Conservation (phyloP, 92 coral and sea anemone genomes). For the Bergia sp. region DNA sequence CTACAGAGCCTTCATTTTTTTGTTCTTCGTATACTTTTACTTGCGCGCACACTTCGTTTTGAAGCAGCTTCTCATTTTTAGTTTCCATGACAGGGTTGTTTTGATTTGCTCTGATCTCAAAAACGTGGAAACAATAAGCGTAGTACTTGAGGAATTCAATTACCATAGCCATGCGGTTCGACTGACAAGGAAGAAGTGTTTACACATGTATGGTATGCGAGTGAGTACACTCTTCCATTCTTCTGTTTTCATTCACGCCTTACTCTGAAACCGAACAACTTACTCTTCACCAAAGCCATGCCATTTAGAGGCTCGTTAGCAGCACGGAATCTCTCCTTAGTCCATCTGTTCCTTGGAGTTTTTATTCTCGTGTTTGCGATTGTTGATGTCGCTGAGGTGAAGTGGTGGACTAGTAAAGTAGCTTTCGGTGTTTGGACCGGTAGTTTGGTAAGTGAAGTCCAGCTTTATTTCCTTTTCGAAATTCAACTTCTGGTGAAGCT, state of each 20-base stretch:
- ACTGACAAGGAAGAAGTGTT: constrained; percentile 20
- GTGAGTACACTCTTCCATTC: neutral
- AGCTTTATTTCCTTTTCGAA: neutral
- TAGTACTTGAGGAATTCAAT: constrained; percentile 40
- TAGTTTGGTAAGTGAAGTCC: constrained; percentile 14
- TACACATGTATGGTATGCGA: neutral
- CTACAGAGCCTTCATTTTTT: too few species aligned
- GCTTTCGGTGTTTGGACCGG: constrained; percentile 47
- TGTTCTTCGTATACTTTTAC: too few species aligned
- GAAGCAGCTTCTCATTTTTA: neutral
- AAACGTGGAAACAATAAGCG: constrained; percentile 2
- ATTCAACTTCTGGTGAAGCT: neutral
- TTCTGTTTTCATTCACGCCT: neutral
- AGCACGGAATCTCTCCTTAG: constrained; percentile 3
- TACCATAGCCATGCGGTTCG: constrained; percentile 19
- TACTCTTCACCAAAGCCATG: neutral
- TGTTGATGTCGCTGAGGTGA: constrained; percentile 26
- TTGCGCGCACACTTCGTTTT: too few species aligned
- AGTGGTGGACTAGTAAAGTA: constrained; percentile 40
- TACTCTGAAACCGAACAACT: neutral
- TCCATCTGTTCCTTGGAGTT: constrained; percentile 27
- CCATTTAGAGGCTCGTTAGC: constrained; percentile 9
- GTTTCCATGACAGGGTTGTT: constrained; percentile 5
- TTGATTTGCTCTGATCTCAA: neutral
- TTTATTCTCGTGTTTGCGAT: constrained; percentile 19